Evolutionary conservation across 2,113 vertebrate species (phyloP).

Genomic region (Erythrolamprus reginae): DNA sequence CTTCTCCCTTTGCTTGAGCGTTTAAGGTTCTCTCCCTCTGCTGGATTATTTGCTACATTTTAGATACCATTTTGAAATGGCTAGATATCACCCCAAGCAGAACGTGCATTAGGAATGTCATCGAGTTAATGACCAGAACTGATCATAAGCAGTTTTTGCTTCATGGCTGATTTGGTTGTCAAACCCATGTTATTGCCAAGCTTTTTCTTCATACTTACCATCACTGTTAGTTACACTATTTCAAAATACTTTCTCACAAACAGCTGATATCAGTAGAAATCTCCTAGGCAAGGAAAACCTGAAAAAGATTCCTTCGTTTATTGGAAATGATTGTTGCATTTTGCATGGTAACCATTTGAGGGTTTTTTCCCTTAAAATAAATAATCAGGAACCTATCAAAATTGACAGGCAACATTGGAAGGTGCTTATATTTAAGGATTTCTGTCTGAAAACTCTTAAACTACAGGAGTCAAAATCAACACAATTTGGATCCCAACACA

Average conservation of each 20-base stretch:
- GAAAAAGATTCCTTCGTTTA: fast-evolving
- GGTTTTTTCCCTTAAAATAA: background rate
- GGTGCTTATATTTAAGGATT: background rate
- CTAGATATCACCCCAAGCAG: background rate
- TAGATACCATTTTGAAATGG: background rate
- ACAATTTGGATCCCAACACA: background rate
- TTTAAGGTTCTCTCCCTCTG: background rate
- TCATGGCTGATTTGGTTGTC: constrained; percentile 17
- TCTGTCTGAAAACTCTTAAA: background rate
- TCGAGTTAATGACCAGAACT: constrained; percentile 21
- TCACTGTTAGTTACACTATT: background rate
- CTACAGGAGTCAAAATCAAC: background rate
- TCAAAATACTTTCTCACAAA: background rate
- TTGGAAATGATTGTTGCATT: background rate
- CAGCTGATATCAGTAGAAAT: background rate
- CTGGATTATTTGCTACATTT: background rate
- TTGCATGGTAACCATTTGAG: background rate
- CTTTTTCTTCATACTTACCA: background rate
- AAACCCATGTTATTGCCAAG: constrained; percentile 3
- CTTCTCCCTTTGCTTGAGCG: background rate
- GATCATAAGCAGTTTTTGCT: constrained; percentile 14
- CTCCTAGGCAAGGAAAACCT: background rate
- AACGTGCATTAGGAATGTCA: constrained; percentile 1
- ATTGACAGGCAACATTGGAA: background rate
- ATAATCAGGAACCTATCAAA: background rate